Evolutionary conservation across 2,888 invertebrate species (phyloP).

Genomic region (Zygaena filipendulae): DNA sequence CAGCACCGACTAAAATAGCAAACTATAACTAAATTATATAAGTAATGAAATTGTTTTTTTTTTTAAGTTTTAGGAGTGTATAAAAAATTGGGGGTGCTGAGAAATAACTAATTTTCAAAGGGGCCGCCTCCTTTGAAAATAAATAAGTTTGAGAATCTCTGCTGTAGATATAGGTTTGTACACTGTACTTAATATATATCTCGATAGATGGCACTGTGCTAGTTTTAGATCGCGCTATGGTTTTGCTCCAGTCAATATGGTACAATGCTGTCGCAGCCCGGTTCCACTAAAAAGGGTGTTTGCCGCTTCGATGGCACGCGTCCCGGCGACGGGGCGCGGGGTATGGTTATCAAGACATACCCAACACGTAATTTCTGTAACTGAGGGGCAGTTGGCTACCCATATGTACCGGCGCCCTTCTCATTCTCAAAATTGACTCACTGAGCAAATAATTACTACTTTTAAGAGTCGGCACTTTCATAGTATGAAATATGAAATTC

Average conservation of each 20-base stretch:
- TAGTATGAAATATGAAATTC: too few relatives aligned
- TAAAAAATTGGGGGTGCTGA: too few relatives aligned
- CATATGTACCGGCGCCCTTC: conserved; percentile 73
- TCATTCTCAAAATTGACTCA: conserved; percentile 11
- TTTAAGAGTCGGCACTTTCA: conserved; percentile 1
- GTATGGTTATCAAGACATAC: conserved; percentile 91
- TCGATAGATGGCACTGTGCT: conserved; percentile 30
- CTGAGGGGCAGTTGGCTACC: conserved; percentile 78
- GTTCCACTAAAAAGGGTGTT: conserved; percentile 72
- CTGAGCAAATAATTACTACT: conserved; percentile 1
- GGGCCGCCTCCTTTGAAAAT: too few relatives aligned
- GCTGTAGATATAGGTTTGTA: too few relatives aligned
- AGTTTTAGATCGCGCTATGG: conserved; percentile 24
- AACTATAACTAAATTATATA: too few relatives aligned
- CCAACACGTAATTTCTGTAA: conserved; percentile 82
- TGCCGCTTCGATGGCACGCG: conserved; percentile 77
- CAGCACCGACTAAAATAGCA: too few relatives aligned
- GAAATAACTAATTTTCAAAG: too few relatives aligned
- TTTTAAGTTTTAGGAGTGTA: too few relatives aligned
- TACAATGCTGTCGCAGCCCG: rapidly evolving
- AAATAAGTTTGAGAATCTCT: too few relatives aligned
- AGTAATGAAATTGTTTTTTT: too few relatives aligned
- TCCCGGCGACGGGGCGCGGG: conserved; percentile 67
- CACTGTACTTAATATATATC: too few relatives aligned
- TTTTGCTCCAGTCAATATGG: conserved; percentile 1